Conservation (phyloP, 2,888 invertebrate species). For the Noctua fimbriata region DNA sequence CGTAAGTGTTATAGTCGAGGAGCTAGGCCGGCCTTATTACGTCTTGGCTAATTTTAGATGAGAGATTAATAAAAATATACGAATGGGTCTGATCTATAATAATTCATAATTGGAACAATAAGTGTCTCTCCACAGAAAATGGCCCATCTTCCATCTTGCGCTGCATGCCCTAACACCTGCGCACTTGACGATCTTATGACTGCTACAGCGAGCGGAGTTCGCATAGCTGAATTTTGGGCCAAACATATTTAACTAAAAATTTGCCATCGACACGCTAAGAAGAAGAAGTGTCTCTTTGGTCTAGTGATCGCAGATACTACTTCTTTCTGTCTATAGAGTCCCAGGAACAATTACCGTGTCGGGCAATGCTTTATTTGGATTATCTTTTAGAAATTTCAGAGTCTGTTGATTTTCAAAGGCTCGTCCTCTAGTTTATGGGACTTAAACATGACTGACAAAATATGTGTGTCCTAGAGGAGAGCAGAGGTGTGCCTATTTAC, state of each 20-base stretch:
- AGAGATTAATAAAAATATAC: conserved; percentile 29
- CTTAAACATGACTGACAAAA: background rate
- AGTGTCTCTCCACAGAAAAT: too few species aligned
- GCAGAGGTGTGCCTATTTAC: background rate
- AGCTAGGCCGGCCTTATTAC: conserved; percentile 19
- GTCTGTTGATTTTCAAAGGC: background rate
- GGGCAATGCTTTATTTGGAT: background rate
- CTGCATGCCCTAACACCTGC: too few species aligned
- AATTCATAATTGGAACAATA: background rate
- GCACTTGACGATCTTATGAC: too few species aligned
- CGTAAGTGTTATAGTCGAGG: conserved; percentile 13
- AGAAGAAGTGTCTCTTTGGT: background rate
- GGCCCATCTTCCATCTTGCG: too few species aligned
- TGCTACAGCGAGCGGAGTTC: too few species aligned
- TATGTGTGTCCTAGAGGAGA: background rate
- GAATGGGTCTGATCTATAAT: background rate
- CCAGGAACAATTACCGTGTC: background rate
- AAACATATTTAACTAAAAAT: too few species aligned
- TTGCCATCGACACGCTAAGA: too few species aligned
- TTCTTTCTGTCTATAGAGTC: background rate
- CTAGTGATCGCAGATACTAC: background rate
- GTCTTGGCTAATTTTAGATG: conserved; percentile 13
- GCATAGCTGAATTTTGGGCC: too few species aligned
- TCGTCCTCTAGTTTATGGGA: background rate
- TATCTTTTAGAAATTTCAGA: background rate